phyloP scores from a whole-genome alignment of 2,797 vertebrate genomes.

The Paguma larvata region DNA sequence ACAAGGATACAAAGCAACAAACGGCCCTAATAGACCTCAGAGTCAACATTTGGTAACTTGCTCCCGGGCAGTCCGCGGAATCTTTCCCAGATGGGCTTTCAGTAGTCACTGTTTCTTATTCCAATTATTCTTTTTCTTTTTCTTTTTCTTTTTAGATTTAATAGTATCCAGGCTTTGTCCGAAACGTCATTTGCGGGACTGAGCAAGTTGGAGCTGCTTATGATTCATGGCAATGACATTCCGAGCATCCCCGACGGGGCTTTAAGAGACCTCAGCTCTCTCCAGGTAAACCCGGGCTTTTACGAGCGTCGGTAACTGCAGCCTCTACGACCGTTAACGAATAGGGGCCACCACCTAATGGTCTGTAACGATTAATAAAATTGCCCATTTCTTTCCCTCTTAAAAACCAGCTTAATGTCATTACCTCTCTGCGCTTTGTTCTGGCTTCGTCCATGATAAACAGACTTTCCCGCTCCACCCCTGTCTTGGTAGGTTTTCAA shows the following conservation, averaged over 20 bases:
- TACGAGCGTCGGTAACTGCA: background rate
- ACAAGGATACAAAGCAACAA: background rate
- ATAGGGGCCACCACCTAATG: fast-evolving
- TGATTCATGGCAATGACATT: constrained; percentile 97
- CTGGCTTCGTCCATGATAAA: background rate
- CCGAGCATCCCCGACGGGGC: constrained; percentile 91
- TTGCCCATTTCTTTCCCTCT: fast-evolving
- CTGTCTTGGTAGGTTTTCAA: constrained; percentile 93
- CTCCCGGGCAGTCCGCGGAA: background rate
- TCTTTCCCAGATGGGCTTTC: background rate
- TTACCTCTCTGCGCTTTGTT: background rate
- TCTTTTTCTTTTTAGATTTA: constrained; percentile 90
- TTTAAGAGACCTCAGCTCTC: constrained; percentile 92
- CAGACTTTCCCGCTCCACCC: too few species aligned
- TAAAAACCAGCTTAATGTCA: background rate
- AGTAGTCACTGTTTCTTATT: background rate
- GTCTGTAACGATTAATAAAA: background rate
- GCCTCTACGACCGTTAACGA: background rate
- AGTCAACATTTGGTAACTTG: background rate
- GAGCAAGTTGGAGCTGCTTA: constrained; percentile 93
- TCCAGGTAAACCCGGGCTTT: constrained; percentile 91
- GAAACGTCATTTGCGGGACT: constrained; percentile 92
- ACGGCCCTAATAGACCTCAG: constrained; percentile 38
- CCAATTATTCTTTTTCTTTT: background rate
- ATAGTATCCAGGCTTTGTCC: constrained; percentile 92